phyloP scores from a whole-genome alignment of 2,888 invertebrate species.

The Orthosia gracilis region DNA sequence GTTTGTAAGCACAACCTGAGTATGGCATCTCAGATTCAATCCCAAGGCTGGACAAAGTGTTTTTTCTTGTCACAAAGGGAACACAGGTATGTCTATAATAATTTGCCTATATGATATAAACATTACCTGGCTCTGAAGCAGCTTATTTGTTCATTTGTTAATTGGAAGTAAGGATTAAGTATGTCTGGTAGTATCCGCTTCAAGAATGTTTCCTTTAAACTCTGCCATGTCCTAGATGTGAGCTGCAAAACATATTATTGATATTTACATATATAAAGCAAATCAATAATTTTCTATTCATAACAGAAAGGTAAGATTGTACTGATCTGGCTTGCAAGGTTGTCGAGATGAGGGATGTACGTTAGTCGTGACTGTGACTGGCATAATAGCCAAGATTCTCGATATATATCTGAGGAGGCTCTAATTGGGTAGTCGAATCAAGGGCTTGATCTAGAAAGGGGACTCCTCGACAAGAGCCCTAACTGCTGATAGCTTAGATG shows the following conservation, averaged over 20 bases:
- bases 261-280: not conserved
- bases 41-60: not conserved
- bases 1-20: not conserved
- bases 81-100: too few species aligned
- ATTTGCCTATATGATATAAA: not conserved
- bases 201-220: constrained; percentile 87
- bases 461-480: too few species aligned
- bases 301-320: not conserved
- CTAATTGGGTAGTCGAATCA: not conserved
- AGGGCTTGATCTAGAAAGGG: not conserved
- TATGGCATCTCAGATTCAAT: too few species aligned
- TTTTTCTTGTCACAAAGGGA: too few species aligned
- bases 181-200: constrained; percentile 88
- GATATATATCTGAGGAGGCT: not conserved
- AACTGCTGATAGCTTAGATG: too few species aligned
- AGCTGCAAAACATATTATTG: constrained; percentile 71
- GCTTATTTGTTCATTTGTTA: constrained; percentile 79
- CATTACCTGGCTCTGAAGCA: constrained; percentile 80
- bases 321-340: not conserved
- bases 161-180: constrained; percentile 85
- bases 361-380: not conserved
- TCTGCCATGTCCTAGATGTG: constrained; percentile 88
- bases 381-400: not conserved
- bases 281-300: not conserved
- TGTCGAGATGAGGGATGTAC: not conserved